A percentile compares a stretch with the other conserved stretches of the same genome.
phyloP scores from a whole-genome alignment of 1,140 invertebrate species.

The Physella acuta region DNA sequence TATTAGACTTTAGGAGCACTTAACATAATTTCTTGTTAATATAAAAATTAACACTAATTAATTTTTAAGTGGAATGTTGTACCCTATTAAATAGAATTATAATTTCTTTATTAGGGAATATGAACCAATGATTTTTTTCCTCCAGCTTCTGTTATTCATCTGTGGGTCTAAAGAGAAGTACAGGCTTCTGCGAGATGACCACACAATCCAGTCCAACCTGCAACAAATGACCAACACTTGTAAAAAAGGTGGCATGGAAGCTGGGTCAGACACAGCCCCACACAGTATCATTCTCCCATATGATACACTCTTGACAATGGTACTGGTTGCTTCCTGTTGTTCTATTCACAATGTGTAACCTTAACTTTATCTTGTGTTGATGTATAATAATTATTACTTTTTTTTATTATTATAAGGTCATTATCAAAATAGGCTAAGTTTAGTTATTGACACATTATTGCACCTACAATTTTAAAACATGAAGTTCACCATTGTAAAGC shows the following conservation, averaged over 20 bases:
- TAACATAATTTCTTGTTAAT: not conserved
- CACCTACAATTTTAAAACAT: no score
- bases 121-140: no score
- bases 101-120: not conserved
- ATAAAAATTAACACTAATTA: not conserved
- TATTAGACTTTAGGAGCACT: not conserved
- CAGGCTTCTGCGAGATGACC: conserved; percentile 86
- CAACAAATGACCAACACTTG: conserved; percentile 59
- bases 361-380: no score
- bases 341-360: no score
- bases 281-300: conserved; percentile 69
- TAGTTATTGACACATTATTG: no score
- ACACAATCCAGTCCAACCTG: conserved; percentile 68
- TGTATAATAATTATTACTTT: no score
- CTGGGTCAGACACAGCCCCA: conserved; percentile 28
- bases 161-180: conserved; percentile 96
- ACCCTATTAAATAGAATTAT: not conserved
- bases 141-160: conserved; percentile 82
- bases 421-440: no score
- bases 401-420: no score
- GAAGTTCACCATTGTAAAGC: no score
- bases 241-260: conserved; percentile 49
- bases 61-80: not conserved
- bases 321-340: conserved; percentile 12
- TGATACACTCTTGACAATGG: conserved; percentile 83